A percentile compares a stretch with the other conserved stretches of the same genome.
These are phyloP conservation scores for Sthenelais limicola DNA, from an alignment of 2,888 invertebrate genomes.

Conservation along the genomic window DNA sequence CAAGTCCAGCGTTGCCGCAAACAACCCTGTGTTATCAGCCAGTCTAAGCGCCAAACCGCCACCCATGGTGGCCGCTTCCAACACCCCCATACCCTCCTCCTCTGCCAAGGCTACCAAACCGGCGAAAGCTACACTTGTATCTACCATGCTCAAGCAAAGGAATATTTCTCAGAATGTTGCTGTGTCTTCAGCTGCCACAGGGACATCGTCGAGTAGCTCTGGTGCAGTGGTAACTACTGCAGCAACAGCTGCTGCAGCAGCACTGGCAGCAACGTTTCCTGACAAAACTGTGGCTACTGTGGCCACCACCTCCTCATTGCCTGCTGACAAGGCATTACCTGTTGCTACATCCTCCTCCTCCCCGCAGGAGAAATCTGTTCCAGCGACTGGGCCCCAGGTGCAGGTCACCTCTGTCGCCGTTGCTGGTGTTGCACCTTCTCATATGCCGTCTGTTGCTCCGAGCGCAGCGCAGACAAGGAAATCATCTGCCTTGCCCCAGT, in stretches of 20 bases:
- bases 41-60: slow-evolving; percentile 35
- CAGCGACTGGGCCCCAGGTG: no score
- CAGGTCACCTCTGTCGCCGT: no score
- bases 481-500: no score
- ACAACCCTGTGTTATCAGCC: slow-evolving; percentile 31
- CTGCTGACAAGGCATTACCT: background rate
- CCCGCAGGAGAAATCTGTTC: no score
- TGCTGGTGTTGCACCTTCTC: no score
- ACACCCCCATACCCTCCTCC: slow-evolving; percentile 39
- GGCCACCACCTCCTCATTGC: background rate
- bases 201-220: background rate
- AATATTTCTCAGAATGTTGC: slow-evolving; percentile 56
- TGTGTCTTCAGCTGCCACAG: slow-evolving; percentile 11
- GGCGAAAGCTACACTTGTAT: slow-evolving; percentile 55
- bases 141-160: slow-evolving; percentile 63
- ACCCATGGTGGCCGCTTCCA: slow-evolving; percentile 9
- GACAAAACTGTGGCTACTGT: background rate
- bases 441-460: no score
- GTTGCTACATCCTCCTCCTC: no score
- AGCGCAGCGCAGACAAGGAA: no score
- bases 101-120: slow-evolving; percentile 43
- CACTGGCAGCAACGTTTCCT: no score
- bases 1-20: slow-evolving; percentile 29
- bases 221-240: background rate
- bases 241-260: slow-evolving; percentile 3